Evolutionary conservation across 2,797 vertebrate genomes (phyloP), one percentile per base, ranked within the genome.

Genomic region (Falco novaeseelandiae): DNA sequence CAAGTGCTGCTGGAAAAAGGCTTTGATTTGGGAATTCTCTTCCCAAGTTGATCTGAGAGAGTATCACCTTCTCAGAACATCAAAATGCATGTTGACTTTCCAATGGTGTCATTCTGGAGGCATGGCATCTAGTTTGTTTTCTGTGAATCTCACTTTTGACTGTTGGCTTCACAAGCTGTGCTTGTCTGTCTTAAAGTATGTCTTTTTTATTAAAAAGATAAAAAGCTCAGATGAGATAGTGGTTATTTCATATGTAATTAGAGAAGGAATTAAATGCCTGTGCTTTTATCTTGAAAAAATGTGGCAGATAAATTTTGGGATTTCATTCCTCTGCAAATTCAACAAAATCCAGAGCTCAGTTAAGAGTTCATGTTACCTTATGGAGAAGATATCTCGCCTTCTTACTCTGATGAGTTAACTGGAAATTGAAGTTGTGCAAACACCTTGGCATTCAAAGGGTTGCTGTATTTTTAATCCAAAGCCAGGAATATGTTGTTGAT

Each of bases 171-270:
- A 18, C 42, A 63, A 83, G 20, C n/a, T 73, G 34, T 51, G 16
- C n/a, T 74, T 91, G 34, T 65, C n/a, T 61, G 32, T 46, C 83
- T 52, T 79, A 18, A 93, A 87, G 32, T 52, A 93, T 70, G 29
- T 9, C 67, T 73, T 87, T 86, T 91, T 95, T 77, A 95, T 94
- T 88, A 96, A 94, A 88, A 83, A 93, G 91, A 89, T 89, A 17
- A 94, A 90, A 94, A 66, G 22, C 52, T 67, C 55, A 89, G 83
- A 93, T 92, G 76, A 92, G 91, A 82, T 25, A 76, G 32, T 23
- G 38, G 20, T 86, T 90, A 83, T 91, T 96, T 92, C 42, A n/a
- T 76, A 79, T 63, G 22, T 93, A 94, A 62, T 94, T 94, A 89
- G 16, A 87, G 26, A n/a, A 76, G 25, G 40, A 36, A 66, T 90